A percentile compares a stretch with the other conserved stretches of the same genome.
phyloP scores from a whole-genome alignment of 2,113 vertebrate genomes.

The Diadophis punctatus region DNA sequence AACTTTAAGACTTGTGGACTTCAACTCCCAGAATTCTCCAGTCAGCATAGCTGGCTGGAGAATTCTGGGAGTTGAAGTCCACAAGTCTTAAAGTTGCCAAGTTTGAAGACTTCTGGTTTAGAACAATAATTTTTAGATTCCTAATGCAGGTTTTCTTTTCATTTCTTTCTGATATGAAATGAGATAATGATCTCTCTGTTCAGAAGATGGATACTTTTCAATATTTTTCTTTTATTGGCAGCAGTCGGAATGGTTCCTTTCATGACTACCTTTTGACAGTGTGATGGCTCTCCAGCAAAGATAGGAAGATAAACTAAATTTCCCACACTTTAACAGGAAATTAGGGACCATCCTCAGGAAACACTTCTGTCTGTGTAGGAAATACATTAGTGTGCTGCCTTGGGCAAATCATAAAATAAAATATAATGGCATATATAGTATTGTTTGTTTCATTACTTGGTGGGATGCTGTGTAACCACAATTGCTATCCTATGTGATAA shows the following conservation, averaged over 20 bases:
- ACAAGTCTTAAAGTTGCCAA: too few species aligned
- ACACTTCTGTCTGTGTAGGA: background rate
- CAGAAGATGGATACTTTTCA: background rate
- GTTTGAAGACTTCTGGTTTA: too few species aligned
- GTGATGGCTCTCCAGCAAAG: background rate
- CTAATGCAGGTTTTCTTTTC: background rate
- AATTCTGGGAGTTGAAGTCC: too few species aligned
- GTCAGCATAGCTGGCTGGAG: too few species aligned
- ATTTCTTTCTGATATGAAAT: background rate
- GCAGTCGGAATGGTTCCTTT: background rate
- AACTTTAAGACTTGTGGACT: too few species aligned
- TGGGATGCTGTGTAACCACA: background rate
- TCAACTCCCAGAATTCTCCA: too few species aligned
- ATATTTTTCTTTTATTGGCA: background rate
- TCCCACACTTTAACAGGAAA: background rate
- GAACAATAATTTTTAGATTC: background rate
- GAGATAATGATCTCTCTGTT: background rate
- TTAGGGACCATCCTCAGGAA: background rate
- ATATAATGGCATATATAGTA: background rate
- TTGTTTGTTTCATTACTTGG: background rate
- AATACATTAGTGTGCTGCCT: background rate
- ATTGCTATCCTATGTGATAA: background rate
- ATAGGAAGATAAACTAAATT: background rate
- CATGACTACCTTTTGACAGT: background rate
- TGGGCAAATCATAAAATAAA: background rate